These are phyloP conservation scores for Serripes groenlandicus DNA, from an alignment of 2,888 invertebrate species.

Conservation along the genomic window DNA sequence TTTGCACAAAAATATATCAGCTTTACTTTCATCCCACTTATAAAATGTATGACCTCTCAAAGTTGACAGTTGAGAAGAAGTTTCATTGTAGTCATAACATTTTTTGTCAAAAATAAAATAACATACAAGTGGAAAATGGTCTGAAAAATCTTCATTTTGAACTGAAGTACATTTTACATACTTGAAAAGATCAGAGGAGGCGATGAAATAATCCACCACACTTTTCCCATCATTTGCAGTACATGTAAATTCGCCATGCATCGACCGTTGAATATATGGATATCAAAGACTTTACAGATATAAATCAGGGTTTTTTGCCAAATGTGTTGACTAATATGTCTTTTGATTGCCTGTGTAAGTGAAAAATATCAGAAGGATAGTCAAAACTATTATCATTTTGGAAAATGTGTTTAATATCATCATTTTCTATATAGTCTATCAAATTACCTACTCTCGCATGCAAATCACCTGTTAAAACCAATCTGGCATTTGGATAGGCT, in stretches of 20 bases:
- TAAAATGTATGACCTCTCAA: too few species aligned
- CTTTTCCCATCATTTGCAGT: too few species aligned
- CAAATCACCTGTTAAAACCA: not conserved
- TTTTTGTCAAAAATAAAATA: not conserved
- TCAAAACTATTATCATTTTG: not conserved
- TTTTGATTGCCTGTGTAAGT: not conserved
- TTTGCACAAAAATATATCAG: too few species aligned
- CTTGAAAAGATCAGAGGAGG: not conserved
- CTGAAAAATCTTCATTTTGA: not conserved
- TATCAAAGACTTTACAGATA: not conserved
- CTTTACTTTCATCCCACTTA: too few species aligned
- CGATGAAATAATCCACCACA: not conserved
- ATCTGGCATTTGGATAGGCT: too few species aligned
- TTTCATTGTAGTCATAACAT: too few species aligned
- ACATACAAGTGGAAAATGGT: not conserved
- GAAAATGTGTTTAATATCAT: not conserved
- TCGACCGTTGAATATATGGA: not conserved
- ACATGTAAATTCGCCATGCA: not conserved
- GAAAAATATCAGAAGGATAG: not conserved
- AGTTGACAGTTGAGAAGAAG: too few species aligned
- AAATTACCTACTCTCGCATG: not conserved
- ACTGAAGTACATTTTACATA: not conserved
- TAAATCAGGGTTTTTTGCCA: not conserved
- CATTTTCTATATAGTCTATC: not conserved
- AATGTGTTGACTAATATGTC: not conserved